Evolutionary conservation across 2,888 invertebrate species (phyloP).

Genomic region (Plusia festucae): DNA sequence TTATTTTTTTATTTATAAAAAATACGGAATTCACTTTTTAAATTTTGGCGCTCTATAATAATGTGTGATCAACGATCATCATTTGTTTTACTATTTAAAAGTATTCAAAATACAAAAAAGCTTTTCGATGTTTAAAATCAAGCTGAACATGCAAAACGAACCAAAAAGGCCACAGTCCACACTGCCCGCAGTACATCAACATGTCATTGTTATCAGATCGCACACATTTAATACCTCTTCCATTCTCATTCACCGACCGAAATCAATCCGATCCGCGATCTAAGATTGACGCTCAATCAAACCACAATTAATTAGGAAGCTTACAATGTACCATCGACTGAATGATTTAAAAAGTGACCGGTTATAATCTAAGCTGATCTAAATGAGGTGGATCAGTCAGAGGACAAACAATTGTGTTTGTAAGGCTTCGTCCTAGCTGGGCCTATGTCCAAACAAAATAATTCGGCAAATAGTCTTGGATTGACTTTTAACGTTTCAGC

Average conservation of each 20-base stretch:
- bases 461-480: no score
- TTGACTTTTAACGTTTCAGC: no score
- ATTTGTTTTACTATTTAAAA: not conserved
- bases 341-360: constrained; percentile 35
- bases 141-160: constrained; percentile 25
- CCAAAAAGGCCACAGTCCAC: constrained; percentile 54
- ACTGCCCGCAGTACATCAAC: constrained; percentile 45
- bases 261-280: constrained; percentile 60
- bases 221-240: constrained; percentile 76
- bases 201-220: constrained; percentile 64
- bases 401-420: constrained; percentile 15
- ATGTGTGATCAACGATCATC: no score
- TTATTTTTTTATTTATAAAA: no score
- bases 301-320: constrained; percentile 77
- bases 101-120: not conserved
- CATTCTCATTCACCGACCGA: constrained; percentile 70
- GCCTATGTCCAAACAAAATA: no score
- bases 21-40: no score
- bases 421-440: not conserved
- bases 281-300: constrained; percentile 75
- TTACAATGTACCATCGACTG: constrained; percentile 55
- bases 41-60: no score
- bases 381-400: constrained; percentile 36
- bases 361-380: constrained; percentile 37
- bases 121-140: constrained; percentile 7